Base-by-base conservation (phyloP, 2,888 invertebrate genomes). In the Oligia latruncula region DNA sequence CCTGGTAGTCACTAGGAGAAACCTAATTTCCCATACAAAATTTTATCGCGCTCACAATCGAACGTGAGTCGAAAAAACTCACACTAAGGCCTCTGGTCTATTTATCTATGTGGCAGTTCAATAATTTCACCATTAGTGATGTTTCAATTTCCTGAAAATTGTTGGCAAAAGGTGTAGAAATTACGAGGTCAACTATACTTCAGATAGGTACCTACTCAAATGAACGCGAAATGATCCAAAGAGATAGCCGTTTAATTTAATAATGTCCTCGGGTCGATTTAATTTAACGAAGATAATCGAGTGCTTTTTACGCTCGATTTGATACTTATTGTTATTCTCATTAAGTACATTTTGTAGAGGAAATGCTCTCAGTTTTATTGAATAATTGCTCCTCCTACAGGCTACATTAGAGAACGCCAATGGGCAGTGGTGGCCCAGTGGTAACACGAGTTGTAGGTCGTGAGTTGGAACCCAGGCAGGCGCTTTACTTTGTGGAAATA, bases 271-370 rank as follows among this genome's bases (percentile, higher is more conserved):
- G 52, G 11, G 58, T 70, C 72, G 64, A 78, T 78, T 84, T 82
- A 58, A 67, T 74, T 58, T 43, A 20, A 65, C 23, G 9, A 58
- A 64, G 35, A 29, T 58, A 73, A 62, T 66, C 71, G 64, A 73
- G n/a, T 68, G 62, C 29, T 71, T 66, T 70, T 66, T 71, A 58
- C 74, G 70, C 74, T 70, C 81, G 66, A 83, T 78, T 86, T 72
- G 74, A 29, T 83, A 23, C 46, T 15, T 52, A 64, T 40, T 67
- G 15, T 77, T 58, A 73, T 83, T 49, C 29, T 23, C 13, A 8
- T 52, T 70, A 52, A 17, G 52, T 52, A 23, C 20, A 71, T 71
- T 52, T 52, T 35, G 15, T 55, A 55, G 9, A 70, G 35, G 2
- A 23, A 70, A 70, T n/a, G 2, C 9, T 17, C 23, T 17, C 23